Percentiles rank a stretch among this genome's conserved stretches.
phyloP scores from a whole-genome alignment of 2,797 vertebrate species.

The Tangara arthus region DNA sequence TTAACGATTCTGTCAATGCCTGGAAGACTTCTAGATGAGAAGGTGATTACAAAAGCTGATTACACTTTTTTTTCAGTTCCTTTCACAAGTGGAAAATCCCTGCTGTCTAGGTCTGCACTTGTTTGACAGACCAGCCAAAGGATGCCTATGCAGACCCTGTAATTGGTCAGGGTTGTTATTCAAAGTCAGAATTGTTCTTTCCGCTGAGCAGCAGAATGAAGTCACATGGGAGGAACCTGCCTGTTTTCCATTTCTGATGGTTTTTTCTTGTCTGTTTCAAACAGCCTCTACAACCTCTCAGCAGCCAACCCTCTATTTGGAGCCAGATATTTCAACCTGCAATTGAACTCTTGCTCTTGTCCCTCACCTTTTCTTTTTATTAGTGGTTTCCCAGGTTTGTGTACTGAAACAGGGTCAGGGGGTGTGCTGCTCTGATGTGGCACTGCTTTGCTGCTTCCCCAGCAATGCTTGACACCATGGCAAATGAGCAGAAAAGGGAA shows the following conservation, averaged over 20 bases:
- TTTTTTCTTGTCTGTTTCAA: not conserved
- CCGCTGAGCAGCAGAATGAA: not conserved
- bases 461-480: not conserved
- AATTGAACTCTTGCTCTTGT: not conserved
- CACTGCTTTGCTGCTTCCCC: not conserved
- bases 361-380: not conserved
- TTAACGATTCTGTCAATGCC: slow-evolving; percentile 64
- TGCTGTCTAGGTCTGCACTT: slow-evolving; percentile 10
- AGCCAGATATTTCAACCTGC: not conserved
- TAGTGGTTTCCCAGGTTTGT: not conserved
- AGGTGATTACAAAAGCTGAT: slow-evolving; percentile 21
- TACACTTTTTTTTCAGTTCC: not conserved
- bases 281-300: not conserved
- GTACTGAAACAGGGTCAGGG: not conserved
- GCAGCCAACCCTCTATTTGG: not conserved
- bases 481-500: not conserved
- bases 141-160: not conserved
- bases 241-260: not conserved
- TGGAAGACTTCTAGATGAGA: slow-evolving; percentile 37
- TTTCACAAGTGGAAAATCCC: not conserved
- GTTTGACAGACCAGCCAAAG: not conserved
- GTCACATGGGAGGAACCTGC: not conserved
- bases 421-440: not conserved
- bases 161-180: not conserved
- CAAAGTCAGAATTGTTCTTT: not conserved